Base-by-base conservation (phyloP, 2,888 invertebrate species). In the Epinotia nisella region DNA sequence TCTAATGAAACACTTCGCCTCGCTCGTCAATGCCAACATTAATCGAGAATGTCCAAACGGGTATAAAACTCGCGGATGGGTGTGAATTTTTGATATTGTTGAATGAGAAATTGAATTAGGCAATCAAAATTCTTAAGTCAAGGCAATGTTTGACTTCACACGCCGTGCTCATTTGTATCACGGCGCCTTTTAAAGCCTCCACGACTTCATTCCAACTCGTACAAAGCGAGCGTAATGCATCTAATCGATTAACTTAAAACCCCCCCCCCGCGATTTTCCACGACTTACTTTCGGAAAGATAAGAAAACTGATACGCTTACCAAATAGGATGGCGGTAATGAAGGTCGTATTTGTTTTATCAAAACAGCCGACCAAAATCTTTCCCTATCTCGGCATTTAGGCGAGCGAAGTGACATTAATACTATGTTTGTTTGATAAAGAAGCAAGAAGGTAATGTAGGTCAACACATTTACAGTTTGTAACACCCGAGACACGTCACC, bases 1-100 rank as follows among this genome's bases (percentile, higher is more conserved):
- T 71, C 70, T 72, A 72, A 75, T 65, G 60, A 72, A 72, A 72
- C 56, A 41, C 66, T 64, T 39, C 68, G 68, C 62, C 59, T 24
- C 62, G 68, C 56, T 64, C 68, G 53, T 73, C 76, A 75, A 76
- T 73, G 75, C 67, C 73, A 73, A 75, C 71, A 71, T 66, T 62
- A 56, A 56, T 71, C 61, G 61, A 39, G 61, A 69, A 67, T 51
- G 65, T 67, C 29, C 56, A 74, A 74, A 56, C 49, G 29, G 9
- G 65, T 61, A 60, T 66, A 60, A 39, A 73, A 19, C 24, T 73
- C 19, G 39, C 53, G 19, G 64, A 64, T 29, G 73, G 59, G 69
- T 73, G 69, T 69, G 73, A 73, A 73, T 62, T 73, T 71, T 69
- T 64, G 58, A 59, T 60, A 69, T 69, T 64, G 58, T 64, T 68